Evolutionary conservation across 2,888 invertebrate species (phyloP).

Genomic region (Villa cingulata): DNA sequence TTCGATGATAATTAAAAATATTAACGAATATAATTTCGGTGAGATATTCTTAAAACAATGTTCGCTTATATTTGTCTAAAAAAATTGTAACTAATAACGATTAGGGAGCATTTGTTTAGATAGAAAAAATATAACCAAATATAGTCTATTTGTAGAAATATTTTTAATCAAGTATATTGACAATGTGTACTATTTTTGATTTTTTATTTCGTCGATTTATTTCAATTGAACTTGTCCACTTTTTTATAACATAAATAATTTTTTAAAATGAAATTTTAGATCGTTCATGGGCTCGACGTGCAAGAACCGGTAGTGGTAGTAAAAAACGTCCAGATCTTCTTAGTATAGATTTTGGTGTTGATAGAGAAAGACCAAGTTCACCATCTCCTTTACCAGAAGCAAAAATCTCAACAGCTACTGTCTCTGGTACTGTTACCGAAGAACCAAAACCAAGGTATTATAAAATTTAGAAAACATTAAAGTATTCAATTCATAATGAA

Average conservation of each 20-base stretch:
- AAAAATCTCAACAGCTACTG: slow-evolving; percentile 21
- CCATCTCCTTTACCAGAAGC: slow-evolving; percentile 49
- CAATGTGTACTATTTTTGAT: too few relatives aligned
- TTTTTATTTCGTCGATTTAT: not conserved
- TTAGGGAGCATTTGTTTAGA: too few relatives aligned
- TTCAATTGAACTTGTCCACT: not conserved
- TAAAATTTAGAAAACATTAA: slow-evolving; percentile 9
- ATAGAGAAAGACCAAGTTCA: slow-evolving; percentile 58
- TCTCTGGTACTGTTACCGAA: slow-evolving; percentile 22
- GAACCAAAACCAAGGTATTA: slow-evolving; percentile 46
- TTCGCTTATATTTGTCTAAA: too few relatives aligned
- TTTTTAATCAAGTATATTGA: too few relatives aligned
- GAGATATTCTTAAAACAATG: too few relatives aligned
- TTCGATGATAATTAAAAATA: too few relatives aligned
- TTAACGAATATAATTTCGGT: too few relatives aligned
- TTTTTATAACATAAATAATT: too few relatives aligned
- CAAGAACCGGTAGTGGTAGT: slow-evolving; percentile 49
- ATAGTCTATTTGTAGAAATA: too few relatives aligned
- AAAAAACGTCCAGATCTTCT: slow-evolving; percentile 67
- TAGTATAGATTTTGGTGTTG: slow-evolving; percentile 55
- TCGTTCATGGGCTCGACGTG: slow-evolving; percentile 77
- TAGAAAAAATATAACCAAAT: too few relatives aligned
- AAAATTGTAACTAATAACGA: too few relatives aligned
- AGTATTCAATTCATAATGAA: not conserved
- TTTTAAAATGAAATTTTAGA: slow-evolving; percentile 40